These are phyloP conservation scores for Pristis pectinata DNA, from an alignment of 2,797 vertebrate species.

Conservation along the genomic window DNA sequence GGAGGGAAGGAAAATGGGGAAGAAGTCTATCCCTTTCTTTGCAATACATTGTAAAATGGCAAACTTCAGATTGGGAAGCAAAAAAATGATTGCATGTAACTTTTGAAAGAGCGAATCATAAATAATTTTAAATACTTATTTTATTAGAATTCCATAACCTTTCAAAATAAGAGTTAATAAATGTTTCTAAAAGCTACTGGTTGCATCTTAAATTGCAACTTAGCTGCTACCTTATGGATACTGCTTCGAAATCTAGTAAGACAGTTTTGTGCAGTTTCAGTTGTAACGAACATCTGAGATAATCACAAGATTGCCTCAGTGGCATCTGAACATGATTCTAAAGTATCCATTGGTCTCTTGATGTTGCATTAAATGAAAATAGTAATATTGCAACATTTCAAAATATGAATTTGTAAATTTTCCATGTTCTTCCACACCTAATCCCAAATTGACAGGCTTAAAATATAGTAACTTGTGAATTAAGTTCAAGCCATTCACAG, in stretches of 20 bases:
- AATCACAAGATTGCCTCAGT: not conserved
- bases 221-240: not conserved
- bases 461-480: not conserved
- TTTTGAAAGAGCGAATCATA: slow-evolving; percentile 34
- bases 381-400: slow-evolving; percentile 19
- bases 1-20: not conserved
- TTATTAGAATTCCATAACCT: slow-evolving; percentile 13
- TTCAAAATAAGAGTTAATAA: slow-evolving; percentile 8
- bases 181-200: not conserved
- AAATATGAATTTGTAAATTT: slow-evolving; percentile 25
- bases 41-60: slow-evolving; percentile 7
- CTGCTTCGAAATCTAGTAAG: not conserved
- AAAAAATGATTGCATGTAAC: not conserved
- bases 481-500: not conserved
- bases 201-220: not conserved
- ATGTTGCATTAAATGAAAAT: slow-evolving; percentile 19
- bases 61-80: not conserved
- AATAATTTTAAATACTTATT: slow-evolving; percentile 36
- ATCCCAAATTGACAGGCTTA: not conserved
- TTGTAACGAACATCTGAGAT: not conserved
- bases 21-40: not conserved
- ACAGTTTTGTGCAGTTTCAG: slow-evolving; percentile 18
- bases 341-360: slow-evolving; percentile 15
- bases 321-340: slow-evolving; percentile 1
- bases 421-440: not conserved